Base-by-base conservation (phyloP, 1,140 invertebrate genomes). In the Arctopsyche grandis region DNA sequence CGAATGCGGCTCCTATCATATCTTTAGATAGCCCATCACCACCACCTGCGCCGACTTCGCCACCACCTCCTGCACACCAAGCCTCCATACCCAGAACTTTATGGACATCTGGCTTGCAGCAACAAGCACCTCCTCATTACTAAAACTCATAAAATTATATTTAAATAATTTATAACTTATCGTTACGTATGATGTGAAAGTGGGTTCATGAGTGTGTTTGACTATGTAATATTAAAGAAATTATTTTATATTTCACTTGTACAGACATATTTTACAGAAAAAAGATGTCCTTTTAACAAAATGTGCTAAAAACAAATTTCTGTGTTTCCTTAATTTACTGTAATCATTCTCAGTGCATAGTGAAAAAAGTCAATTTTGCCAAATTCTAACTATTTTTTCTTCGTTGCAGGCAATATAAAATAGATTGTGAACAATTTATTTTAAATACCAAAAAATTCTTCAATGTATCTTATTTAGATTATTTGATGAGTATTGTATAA, bases 11-110 rank as follows among this genome's bases (percentile, higher is more conserved):
- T 58, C 85, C 84, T 16, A 87, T 91, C 22, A 91, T 91, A 82
- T 89, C 89, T 26, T 85, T 91, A 82, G 90, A 91, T 84, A 90
- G 89, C 82, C 90, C 90, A 5, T 90, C 90, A 3, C 90, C 90
- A 24, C 90, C 90, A 24, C 86, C 86, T 79, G 26, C 85, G 0
- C 83, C 85, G 69, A 83, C 79, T 48, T 60, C 70, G 10, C 58
- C 69, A 0, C 74, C 73, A 14, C 74, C 43, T 5, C 79, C 80
- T 80, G 79, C 75, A 10, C 81, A 82, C 58, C 73, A 70, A 80
- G 80, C 82, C 7, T 70, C 83, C 12, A 26, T 80, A 74, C 74
- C 82, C 1, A 71, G 77, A 43, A 38, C 80, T 10, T 78, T 79
- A 12, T 79, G 78, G 78, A 52, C n/a, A 16, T 60, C 69, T 0